Base-by-base conservation (phyloP, 2,888 invertebrate species). In the Mesorhabditis spiculigera region DNA sequence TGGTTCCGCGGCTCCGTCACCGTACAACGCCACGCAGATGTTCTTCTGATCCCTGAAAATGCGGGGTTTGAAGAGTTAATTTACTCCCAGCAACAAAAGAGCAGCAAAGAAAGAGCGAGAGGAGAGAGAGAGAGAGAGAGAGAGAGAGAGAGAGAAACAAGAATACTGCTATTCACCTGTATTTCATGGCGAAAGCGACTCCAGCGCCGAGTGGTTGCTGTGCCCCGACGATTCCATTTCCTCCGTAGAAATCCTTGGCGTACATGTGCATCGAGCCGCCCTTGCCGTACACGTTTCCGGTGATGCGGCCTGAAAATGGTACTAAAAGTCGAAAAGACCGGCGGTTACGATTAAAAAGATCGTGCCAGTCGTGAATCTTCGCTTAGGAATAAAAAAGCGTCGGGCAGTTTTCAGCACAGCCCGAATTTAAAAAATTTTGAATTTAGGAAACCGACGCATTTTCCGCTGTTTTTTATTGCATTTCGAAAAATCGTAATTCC, bases 191-290 rank as follows among this genome's bases (percentile, higher is more conserved):
- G 77, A 98, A 90, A 0, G 93, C 97, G 64, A 99, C 89, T 1
- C 98, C 98, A 41, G 93, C 93, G 50, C 97, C 98, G 1, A 99
- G 88, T 0, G 98, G 95, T 42, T 93, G 92, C 90, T 99, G 98
- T 69, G 97, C 98, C 44, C 98, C 98, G 16, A 99, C 98, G 86
- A 99, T 98, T 65, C 98, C 98, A 86, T 99, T 98, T 71, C 98
- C 98, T 63, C 90, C 90, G 86, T 91, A 98, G 88, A 99, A 98
- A 87, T 68, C 71, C 64, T 75, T 71, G 13, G 75, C 73, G 75
- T 80, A 80, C 92, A 97, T 92, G 87, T 98, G 98, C 98, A 99
- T 99, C 65, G 96, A 97, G 69, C 98, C 98, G 65, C 98, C 98
- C 88, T 98, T 98, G 69, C 98, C 98, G 69, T 92, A 90, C 0